Conservation (phyloP, 1,140 invertebrate species). For the Tribolium madens region DNA sequence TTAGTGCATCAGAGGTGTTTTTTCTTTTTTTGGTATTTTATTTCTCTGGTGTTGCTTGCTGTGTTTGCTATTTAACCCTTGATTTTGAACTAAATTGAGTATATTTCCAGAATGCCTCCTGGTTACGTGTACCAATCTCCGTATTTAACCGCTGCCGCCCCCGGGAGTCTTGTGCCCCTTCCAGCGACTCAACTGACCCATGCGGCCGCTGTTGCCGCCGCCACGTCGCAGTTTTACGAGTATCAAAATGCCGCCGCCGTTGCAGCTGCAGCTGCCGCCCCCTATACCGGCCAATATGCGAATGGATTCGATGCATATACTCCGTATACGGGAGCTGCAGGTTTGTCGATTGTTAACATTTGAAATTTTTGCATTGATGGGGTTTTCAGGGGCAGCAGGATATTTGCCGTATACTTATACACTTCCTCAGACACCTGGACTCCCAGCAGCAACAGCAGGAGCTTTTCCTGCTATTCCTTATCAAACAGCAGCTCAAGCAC, state of each 20-base stretch:
- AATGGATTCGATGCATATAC: conserved; percentile 79
- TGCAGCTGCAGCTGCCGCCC: conserved; percentile 74
- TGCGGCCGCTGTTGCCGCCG: conserved; percentile 78
- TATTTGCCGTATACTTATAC: conserved; percentile 79
- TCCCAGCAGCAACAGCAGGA: conserved; percentile 68
- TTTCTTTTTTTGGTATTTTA: conserved; percentile 48
- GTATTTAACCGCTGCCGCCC: conserved; percentile 74
- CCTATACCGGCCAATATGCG: conserved; percentile 77
- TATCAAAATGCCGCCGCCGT: conserved; percentile 75
- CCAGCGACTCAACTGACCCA: conserved; percentile 75
- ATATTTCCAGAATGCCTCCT: conserved; percentile 76
- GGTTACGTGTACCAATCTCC: conserved; percentile 81
- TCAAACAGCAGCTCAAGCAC: conserved; percentile 69
- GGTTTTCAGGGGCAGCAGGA: conserved; percentile 69
- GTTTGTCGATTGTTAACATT: conserved; percentile 46
- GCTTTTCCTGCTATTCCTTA: conserved; percentile 75
- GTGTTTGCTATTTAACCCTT: conserved; percentile 22
- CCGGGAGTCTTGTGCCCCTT: conserved; percentile 74
- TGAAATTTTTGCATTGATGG: neutral
- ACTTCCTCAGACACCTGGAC: conserved; percentile 70
- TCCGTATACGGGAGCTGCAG: conserved; percentile 74
- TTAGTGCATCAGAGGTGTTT: conserved; percentile 50
- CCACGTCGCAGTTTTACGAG: conserved; percentile 80
- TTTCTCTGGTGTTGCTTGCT: conserved; percentile 61
- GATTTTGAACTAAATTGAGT: neutral